Evolutionary conservation across 2,888 invertebrate genomes (phyloP).

Genomic region (Leucoma salicis): DNA sequence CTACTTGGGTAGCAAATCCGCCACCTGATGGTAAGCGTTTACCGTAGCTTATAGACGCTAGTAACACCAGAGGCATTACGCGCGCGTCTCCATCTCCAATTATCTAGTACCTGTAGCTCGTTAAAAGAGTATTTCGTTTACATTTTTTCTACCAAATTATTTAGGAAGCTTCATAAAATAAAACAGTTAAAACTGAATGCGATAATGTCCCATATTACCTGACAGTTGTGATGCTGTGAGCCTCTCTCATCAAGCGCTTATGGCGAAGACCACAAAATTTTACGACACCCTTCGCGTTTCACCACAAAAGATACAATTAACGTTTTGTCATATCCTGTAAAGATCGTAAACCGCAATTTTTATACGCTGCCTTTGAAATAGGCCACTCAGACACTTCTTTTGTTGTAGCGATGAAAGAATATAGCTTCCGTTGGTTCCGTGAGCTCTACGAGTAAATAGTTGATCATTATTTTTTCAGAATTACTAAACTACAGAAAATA

Average conservation of each 20-base stretch:
- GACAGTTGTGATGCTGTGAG: neutral
- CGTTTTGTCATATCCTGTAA: slow-evolving; percentile 36
- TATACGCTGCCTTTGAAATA: slow-evolving; percentile 23
- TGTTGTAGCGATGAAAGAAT: slow-evolving; percentile 17
- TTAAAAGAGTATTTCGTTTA: no score
- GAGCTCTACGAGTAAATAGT: slow-evolving; percentile 1
- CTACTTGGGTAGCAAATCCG: no score
- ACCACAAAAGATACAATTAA: slow-evolving; percentile 46
- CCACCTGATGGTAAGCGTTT: no score
- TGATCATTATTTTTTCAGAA: no score
- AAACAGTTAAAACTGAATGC: neutral
- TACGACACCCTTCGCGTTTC: slow-evolving; percentile 31
- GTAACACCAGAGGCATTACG: no score
- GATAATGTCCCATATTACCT: neutral
- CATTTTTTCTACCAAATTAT: no score
- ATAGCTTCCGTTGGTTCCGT: slow-evolving; percentile 16
- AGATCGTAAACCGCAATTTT: slow-evolving; percentile 36
- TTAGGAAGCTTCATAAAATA: no score
- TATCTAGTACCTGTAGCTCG: no score
- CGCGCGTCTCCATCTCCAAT: no score
- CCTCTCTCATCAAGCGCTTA: neutral
- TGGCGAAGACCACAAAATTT: slow-evolving; percentile 12
- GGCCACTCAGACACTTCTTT: slow-evolving; percentile 26
- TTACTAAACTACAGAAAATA: no score
- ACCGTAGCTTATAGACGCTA: no score